A percentile compares a stretch with the other conserved stretches of the same genome.
phyloP scores from a whole-genome alignment of 2,888 invertebrate genomes.

The Thymelicus lineola region DNA sequence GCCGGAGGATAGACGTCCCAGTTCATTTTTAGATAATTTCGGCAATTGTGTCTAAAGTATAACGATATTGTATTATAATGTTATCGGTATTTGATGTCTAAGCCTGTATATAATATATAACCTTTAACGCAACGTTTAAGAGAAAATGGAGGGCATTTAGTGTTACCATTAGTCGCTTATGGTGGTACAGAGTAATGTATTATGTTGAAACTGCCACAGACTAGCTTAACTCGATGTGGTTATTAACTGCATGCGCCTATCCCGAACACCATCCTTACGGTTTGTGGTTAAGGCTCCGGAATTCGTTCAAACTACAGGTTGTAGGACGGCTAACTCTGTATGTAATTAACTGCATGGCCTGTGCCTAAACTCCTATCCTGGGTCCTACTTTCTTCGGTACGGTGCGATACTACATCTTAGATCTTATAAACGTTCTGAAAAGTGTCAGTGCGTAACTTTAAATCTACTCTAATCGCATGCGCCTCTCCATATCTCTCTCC shows the following conservation, averaged over 20 bases:
- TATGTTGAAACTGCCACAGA: constrained; percentile 38
- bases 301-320: not conserved
- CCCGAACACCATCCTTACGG: constrained; percentile 63
- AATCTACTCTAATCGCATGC: constrained; percentile 64
- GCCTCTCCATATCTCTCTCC: constrained; percentile 64
- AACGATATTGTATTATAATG: constrained; percentile 52
- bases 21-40: constrained; percentile 48
- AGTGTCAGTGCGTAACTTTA: constrained; percentile 66
- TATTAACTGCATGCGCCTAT: constrained; percentile 72
- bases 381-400: constrained; percentile 46
- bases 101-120: constrained; percentile 43
- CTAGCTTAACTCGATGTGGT: constrained; percentile 44
- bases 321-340: constrained; percentile 26
- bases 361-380: constrained; percentile 53
- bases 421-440: constrained; percentile 35
- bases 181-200: constrained; percentile 2
- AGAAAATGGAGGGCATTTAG: constrained; percentile 8
- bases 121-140: constrained; percentile 17
- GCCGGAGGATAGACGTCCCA: constrained; percentile 67
- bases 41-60: constrained; percentile 71
- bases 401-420: not conserved
- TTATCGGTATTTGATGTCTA: constrained; percentile 49
- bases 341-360: constrained; percentile 67
- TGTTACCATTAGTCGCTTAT: constrained; percentile 20
- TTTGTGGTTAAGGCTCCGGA: constrained; percentile 55